Evolutionary conservation across 2,888 invertebrate genomes (phyloP).

Genomic region (Lasiommata megera): DNA sequence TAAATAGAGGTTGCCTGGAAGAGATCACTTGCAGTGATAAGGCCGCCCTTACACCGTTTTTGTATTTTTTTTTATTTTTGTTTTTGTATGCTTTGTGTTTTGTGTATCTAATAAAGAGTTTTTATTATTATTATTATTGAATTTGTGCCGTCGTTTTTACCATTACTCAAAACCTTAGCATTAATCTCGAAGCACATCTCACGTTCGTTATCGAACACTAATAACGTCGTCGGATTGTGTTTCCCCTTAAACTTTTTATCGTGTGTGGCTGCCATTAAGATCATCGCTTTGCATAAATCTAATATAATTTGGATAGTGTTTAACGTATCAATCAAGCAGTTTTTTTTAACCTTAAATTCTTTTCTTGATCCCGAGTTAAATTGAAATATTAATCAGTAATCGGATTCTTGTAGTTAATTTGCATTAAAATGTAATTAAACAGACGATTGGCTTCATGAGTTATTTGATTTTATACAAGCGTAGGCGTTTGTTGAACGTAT

Average conservation of each 20-base stretch:
- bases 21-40: no score
- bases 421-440: slow-evolving; percentile 66
- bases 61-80: no score
- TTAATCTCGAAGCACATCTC: slow-evolving; percentile 54
- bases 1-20: no score
- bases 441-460: slow-evolving; percentile 31
- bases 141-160: neutral
- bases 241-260: slow-evolving; percentile 59
- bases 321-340: slow-evolving; percentile 65
- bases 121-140: no score
- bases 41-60: no score
- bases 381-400: slow-evolving; percentile 42
- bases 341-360: slow-evolving; percentile 56
- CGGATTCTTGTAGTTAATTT: slow-evolving; percentile 48
- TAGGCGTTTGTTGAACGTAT: neutral
- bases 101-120: no score
- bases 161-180: neutral
- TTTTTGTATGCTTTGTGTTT: no score
- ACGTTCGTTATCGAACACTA: slow-evolving; percentile 53
- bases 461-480: neutral
- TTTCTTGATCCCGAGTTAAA: slow-evolving; percentile 46
- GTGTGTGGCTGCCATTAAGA: slow-evolving; percentile 67
- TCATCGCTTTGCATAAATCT: slow-evolving; percentile 65
- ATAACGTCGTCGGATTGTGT: slow-evolving; percentile 44
- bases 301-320: slow-evolving; percentile 60